Percentiles rank a stretch among this genome's conserved stretches.
phyloP scores from a whole-genome alignment of 1,140 invertebrate species.

The Halesus radiatus region DNA sequence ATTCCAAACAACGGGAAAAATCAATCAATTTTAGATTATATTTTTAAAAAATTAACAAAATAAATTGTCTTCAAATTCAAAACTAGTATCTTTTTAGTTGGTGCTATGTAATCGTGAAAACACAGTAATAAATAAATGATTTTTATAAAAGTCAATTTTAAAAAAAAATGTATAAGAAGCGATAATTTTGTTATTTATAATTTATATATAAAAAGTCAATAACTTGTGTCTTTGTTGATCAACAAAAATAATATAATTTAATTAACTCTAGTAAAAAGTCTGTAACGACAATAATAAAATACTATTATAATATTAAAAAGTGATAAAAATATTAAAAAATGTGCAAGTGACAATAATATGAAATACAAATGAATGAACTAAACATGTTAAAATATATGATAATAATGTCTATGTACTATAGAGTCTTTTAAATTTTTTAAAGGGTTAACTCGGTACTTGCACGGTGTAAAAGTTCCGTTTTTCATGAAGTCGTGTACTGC shows the following conservation, averaged over 20 bases:
- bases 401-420: too few species aligned
- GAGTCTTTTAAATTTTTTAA: too few species aligned
- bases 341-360: constrained; percentile 6
- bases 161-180: not conserved
- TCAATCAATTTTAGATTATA: constrained; percentile 3
- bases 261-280: constrained; percentile 1
- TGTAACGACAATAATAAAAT: constrained; percentile 27
- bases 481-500: not conserved
- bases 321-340: too few species aligned
- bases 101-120: not conserved
- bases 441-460: not conserved
- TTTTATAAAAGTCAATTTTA: constrained; percentile 1
- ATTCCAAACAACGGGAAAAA: not conserved
- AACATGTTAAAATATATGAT: too few species aligned
- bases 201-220: constrained; percentile 10
- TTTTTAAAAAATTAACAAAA: constrained; percentile 9
- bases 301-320: not conserved
- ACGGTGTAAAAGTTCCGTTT: not conserved
- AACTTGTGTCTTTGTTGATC: constrained; percentile 15
- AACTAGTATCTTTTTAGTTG: not conserved
- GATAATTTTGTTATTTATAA: not conserved
- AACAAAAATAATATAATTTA: not conserved
- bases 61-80: not conserved
- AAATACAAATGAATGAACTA: not conserved
- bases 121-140: too few species aligned